Evolutionary conservation across 2,113 vertebrate species (phyloP), one percentile per base, ranked within the genome.

Genomic region (Sardina pilchardus): DNA sequence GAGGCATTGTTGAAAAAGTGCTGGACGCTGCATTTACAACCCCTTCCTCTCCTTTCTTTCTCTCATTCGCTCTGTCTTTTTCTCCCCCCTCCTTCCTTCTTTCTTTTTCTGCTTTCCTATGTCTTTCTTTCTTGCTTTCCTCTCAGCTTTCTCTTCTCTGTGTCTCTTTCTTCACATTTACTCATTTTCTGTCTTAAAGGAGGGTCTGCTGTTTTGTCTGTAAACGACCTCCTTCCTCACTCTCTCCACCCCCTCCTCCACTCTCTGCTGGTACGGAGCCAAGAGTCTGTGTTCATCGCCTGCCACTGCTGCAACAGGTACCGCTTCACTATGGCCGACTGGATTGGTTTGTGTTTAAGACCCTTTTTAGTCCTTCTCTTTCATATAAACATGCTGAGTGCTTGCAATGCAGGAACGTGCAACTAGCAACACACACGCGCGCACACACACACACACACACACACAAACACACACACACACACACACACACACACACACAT

Each of bases 1-100:
- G 93, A 90, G 86, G 92, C 90, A 94, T 95, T 95, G 95, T 95
- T 95, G 87, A 91, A 89, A 71, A 87, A 92, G 89, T 90, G 88
- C 89, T 86, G 84, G 85, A 85, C 89, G 39, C 83, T 93, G 90
- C 90, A 78, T 78, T 78, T 34, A 78, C 63, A 78, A 17, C 71
- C 71, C 71, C 71, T 78, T 78, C 71, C 71, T 36, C 71, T 82
- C 50, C 53, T 85, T 53, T 75, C 17, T 82, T 89, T 89, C 85
- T 90, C 93, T 93, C 90, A 5, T 56, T 30, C 6, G 6, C 26
- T 67, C 14, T 36, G 1, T 75, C 30, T 34, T 36, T 36, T 5
- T 4, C 16, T 16, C 12, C 36, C 39, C 39, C 30, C 0, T 12
- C 12, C 36, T 78, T 78, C 30, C 0, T 12, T 78, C 34, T 78